A percentile compares a stretch with the other conserved stretches of the same genome.
Evolutionary conservation across 2,888 invertebrate genomes (phyloP).

Genomic region (Dryadula phaetusa): DNA sequence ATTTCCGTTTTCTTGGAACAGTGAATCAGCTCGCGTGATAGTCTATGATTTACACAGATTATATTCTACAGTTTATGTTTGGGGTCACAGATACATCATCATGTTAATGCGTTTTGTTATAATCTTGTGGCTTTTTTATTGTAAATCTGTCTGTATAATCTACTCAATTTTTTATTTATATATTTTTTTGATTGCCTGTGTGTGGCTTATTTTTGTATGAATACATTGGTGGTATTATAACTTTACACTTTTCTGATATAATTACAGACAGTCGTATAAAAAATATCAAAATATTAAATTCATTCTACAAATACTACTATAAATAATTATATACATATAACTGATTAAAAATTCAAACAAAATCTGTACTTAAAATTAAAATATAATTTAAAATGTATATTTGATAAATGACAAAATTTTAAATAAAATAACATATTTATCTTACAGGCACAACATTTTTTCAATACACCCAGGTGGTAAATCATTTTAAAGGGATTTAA

Average conservation of each 20-base stretch:
- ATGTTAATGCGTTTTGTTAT: slow-evolving; percentile 42
- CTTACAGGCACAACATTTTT: background rate
- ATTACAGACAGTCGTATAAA: too few relatives aligned
- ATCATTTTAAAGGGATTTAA: slow-evolving; percentile 64
- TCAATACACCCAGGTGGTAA: slow-evolving; percentile 48
- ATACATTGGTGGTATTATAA: background rate
- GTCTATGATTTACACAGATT: slow-evolving; percentile 74
- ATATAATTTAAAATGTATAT: background rate
- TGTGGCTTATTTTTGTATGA: background rate
- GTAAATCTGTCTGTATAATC: slow-evolving; percentile 25
- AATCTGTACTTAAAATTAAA: background rate
- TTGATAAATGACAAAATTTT: background rate
- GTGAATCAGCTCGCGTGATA: slow-evolving; percentile 79
- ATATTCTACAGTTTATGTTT: slow-evolving; percentile 47
- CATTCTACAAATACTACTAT: too few relatives aligned
- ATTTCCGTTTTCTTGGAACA: slow-evolving; percentile 81
- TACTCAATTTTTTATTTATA: background rate
- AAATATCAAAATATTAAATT: too few relatives aligned
- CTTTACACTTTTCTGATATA: background rate
- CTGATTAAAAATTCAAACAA: too few relatives aligned
- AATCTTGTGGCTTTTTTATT: slow-evolving; percentile 56
- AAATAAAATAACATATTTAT: background rate
- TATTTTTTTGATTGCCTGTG: background rate
- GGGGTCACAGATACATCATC: slow-evolving; percentile 43
- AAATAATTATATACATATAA: too few relatives aligned